Evolutionary conservation across 2,888 invertebrate genomes (phyloP).

Genomic region (Perizoma affinitatum): DNA sequence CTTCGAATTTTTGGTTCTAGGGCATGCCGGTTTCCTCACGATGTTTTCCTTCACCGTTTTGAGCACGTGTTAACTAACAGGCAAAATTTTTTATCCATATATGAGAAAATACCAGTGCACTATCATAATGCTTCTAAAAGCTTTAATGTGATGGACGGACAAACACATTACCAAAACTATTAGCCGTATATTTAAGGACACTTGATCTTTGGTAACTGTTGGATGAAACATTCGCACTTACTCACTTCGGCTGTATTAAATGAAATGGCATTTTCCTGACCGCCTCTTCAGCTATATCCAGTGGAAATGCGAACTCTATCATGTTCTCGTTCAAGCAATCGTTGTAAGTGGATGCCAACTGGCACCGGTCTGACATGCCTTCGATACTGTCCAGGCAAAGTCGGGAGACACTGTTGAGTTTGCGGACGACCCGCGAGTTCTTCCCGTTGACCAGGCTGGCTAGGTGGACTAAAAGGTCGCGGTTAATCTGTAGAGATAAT

Average conservation of each 20-base stretch:
- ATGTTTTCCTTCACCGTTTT: no score
- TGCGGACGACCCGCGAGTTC: constrained; percentile 72
- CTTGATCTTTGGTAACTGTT: no score
- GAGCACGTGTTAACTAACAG: no score
- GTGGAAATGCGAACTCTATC: constrained; percentile 74
- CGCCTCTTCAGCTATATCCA: constrained; percentile 75
- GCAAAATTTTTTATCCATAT: no score
- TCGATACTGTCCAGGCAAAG: constrained; percentile 74
- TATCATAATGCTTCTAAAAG: no score
- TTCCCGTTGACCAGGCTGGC: constrained; percentile 75
- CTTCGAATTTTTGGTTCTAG: no score
- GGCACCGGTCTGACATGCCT: constrained; percentile 74
- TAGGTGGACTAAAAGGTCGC: constrained; percentile 70
- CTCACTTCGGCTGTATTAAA: constrained; percentile 76
- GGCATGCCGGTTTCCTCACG: no score
- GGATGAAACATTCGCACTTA: constrained; percentile 26
- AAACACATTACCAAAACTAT: no score
- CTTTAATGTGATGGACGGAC: no score
- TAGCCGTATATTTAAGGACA: no score
- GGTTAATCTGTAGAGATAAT: constrained; percentile 61
- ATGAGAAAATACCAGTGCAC: no score
- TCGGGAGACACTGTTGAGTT: constrained; percentile 69
- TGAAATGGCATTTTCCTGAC: constrained; percentile 79
- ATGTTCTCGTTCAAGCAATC: constrained; percentile 78
- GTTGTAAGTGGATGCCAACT: constrained; percentile 75